Conservation (phyloP, 2,113 vertebrate genomes). For the Saimiri boliviensis region DNA sequence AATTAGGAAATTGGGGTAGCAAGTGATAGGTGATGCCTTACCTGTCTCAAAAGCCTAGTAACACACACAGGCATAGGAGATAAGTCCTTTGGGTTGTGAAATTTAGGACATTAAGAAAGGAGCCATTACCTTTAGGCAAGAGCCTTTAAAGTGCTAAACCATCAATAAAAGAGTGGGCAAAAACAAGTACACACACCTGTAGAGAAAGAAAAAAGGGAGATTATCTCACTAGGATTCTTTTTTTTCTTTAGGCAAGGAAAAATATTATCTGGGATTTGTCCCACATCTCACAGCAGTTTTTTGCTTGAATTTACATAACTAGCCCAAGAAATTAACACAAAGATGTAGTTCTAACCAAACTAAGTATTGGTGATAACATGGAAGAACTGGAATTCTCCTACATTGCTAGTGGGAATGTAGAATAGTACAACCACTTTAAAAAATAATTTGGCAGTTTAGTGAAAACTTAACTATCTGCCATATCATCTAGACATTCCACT, state of each 20-base stretch:
- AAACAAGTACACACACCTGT: background rate
- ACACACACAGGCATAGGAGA: background rate
- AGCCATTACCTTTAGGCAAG: background rate
- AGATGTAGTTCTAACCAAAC: background rate
- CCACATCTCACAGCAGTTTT: background rate
- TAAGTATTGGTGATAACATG: background rate
- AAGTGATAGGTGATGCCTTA: background rate
- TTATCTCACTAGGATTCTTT: background rate
- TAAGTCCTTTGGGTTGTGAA: background rate
- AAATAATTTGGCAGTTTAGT: background rate
- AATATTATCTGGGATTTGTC: background rate
- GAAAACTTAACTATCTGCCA: background rate
- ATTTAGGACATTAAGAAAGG: background rate
- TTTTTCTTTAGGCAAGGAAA: background rate
- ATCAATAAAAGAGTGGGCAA: background rate
- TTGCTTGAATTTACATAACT: background rate
- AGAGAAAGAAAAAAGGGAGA: background rate
- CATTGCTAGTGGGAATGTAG: background rate
- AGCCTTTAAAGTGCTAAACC: background rate
- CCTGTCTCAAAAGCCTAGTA: background rate
- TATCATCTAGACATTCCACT: background rate
- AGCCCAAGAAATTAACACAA: background rate
- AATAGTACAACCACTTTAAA: background rate
- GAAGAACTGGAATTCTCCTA: background rate
- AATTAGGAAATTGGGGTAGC: background rate